Evolutionary conservation across 2,797 vertebrate genomes (phyloP).

Genomic region (Dendrocincla tyrannina): DNA sequence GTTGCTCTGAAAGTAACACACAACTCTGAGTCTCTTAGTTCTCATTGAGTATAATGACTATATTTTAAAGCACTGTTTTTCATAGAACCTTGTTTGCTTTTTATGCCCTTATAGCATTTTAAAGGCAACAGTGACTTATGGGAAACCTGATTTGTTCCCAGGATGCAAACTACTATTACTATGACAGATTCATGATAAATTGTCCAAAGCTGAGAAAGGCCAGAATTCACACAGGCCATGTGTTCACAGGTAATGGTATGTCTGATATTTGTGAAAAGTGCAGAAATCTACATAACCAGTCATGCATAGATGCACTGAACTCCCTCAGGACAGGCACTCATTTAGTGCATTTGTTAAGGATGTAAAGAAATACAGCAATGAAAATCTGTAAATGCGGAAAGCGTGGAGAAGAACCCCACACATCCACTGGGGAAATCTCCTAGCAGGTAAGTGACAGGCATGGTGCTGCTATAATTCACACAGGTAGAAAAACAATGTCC

Average conservation of each 20-base stretch:
- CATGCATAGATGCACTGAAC: neutral
- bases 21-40: neutral
- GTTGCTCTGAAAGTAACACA: neutral
- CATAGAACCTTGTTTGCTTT: neutral
- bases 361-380: neutral
- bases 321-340: neutral
- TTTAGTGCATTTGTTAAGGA: neutral
- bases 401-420: neutral
- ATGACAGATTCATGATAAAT: neutral
- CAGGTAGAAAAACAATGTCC: neutral
- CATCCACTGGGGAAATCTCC: rapidly evolving
- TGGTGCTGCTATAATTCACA: neutral
- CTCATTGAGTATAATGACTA: neutral
- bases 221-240: neutral
- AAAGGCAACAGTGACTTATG: neutral
- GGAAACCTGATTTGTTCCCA: neutral
- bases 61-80: neutral
- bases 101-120: neutral
- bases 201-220: neutral
- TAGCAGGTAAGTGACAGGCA: rapidly evolving
- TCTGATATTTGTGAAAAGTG: neutral
- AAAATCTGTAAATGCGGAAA: neutral
- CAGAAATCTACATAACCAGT: neutral
- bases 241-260: neutral
- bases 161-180: neutral